Evolutionary conservation across 2,113 vertebrate species (phyloP).

Genomic region (Oceanodroma tethys): DNA sequence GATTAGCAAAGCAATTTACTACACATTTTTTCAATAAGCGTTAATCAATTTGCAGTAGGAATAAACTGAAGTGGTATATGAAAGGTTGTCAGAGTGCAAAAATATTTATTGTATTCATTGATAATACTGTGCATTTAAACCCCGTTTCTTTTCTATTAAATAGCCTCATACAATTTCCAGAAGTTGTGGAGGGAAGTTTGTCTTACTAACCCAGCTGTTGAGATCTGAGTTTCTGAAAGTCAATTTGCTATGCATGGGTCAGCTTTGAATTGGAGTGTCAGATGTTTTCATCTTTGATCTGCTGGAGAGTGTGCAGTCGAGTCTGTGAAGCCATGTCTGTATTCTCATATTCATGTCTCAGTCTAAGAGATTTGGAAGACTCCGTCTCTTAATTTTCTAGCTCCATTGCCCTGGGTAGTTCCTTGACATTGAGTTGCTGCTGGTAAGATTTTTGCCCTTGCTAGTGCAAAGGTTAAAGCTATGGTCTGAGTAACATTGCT

Average conservation of each 20-base stretch:
- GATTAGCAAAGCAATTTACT: conserved; percentile 41
- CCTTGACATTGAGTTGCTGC: not conserved
- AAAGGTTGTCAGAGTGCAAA: not conserved
- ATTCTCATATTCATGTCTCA: not conserved
- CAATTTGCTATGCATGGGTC: not conserved
- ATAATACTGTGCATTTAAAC: not conserved
- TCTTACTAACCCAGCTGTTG: not conserved
- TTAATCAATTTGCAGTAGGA: conserved; percentile 23
- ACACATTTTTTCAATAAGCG: conserved; percentile 5
- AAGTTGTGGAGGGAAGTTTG: not conserved
- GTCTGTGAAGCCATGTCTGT: not conserved
- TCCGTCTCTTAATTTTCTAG: not conserved
- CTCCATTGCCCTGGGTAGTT: not conserved
- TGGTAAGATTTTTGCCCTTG: not conserved
- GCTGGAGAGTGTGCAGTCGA: not conserved
- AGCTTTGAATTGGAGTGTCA: not conserved
- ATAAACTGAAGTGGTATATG: not conserved
- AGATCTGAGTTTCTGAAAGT: not conserved
- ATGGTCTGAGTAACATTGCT: not conserved
- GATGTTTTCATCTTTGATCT: not conserved
- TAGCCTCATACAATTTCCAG: not conserved
- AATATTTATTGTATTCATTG: not conserved
- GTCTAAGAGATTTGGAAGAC: not conserved
- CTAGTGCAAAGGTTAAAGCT: not conserved
- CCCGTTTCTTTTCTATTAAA: not conserved